Evolutionary conservation across 2,797 vertebrate genomes (phyloP), one percentile per base, ranked within the genome.

Genomic region (Balearica regulorum): DNA sequence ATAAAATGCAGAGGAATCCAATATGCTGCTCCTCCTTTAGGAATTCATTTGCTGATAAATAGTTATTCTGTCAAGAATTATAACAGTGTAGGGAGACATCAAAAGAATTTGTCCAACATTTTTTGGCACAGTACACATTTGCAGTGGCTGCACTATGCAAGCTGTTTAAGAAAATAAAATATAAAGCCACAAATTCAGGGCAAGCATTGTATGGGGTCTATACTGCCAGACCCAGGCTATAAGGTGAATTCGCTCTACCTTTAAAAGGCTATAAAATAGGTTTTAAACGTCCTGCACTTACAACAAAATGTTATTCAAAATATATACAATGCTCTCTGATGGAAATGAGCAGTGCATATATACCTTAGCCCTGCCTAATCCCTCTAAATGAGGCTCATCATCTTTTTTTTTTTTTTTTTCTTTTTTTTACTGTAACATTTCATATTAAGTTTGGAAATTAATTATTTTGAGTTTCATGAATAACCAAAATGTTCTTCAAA

Each of bases 41-140:
- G 94, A 97, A 96, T 97, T 96, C 14, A 89, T 93, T 94, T 97
- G 83, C 70, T 97, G 93, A 97, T 93, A 96, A 97, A 96, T 39
- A 90, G 87, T 78, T 96, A 69, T 60, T 93, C 93, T 95, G 80
- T 96, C 93, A 96, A 83, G 88, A 98, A 94, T 96, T 96, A 94
- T 92, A 90, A 95, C 41, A 73, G 78, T 54, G 62, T 64, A 95
- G 94, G 79, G 51, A 95, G 73, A 95, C 88, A 96, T 90, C 86
- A 95, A 94, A 96, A 97, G 89, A 90, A 91, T 90, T 79, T 77
- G 69, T 78, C 89, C 35, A 95, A 66, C 76, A 92, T 49, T 79
- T 39, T 90, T 86, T 87, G 58, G 54, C 44, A 82, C 53, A 37
- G 92, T 31, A 49, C 65, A 44, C 51, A 83, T 46, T 72, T 60